Conservation (phyloP, 2,797 vertebrate genomes). For the Chromobotia macracanthus region DNA sequence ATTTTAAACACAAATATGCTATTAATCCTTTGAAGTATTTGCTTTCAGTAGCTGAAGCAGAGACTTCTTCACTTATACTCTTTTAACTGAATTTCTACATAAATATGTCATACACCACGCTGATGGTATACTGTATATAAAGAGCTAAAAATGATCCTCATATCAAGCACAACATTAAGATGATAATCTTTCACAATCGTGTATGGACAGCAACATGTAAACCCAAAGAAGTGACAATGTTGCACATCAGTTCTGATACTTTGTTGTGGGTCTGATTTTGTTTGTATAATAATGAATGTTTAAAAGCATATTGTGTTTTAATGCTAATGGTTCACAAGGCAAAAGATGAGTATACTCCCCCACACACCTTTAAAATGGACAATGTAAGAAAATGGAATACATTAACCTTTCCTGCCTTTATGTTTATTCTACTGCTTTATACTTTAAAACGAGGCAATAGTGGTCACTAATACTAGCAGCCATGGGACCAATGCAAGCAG, state of each 20-base stretch:
- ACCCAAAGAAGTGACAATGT: neutral
- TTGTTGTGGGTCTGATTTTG: neutral
- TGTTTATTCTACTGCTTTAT: constrained; percentile 49
- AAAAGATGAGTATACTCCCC: neutral
- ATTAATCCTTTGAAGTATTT: constrained; percentile 10
- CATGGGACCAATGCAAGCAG: constrained; percentile 15
- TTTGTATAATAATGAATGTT: constrained; percentile 33
- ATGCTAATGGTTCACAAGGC: constrained; percentile 37
- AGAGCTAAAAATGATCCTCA: neutral
- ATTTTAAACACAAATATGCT: constrained; percentile 17
- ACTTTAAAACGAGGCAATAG: constrained; percentile 47
- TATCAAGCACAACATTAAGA: neutral
- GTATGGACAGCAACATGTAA: neutral
- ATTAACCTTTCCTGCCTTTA: constrained; percentile 59
- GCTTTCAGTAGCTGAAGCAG: neutral
- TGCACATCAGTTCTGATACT: neutral
- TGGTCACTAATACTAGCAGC: constrained; percentile 43
- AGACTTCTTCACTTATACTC: neutral
- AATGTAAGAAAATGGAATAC: constrained; percentile 49
- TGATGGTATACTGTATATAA: neutral
- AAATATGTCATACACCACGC: neutral
- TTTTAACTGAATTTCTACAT: neutral
- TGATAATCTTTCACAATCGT: neutral
- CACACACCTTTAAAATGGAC: constrained; percentile 37
- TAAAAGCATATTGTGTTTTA: constrained; percentile 32